Evolutionary conservation across 2,113 vertebrate species (phyloP).

Genomic region (Sinocyclocheilus anshuiensis): DNA sequence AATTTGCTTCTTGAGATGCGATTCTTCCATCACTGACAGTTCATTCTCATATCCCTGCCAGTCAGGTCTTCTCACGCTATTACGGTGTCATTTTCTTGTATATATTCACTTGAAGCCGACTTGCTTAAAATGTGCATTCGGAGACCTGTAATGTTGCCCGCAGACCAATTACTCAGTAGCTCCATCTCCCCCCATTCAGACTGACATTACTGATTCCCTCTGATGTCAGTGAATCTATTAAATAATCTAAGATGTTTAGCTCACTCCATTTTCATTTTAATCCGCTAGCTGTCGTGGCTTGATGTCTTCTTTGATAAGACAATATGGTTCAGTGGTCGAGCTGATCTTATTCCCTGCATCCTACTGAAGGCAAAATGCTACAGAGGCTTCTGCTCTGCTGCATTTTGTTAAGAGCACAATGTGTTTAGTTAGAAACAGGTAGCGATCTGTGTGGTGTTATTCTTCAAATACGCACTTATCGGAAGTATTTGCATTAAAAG

Average conservation of each 20-base stretch:
- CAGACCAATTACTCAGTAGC: constrained; percentile 12
- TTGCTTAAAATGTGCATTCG: neutral
- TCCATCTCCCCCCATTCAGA: neutral
- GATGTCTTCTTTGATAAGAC: constrained; percentile 30
- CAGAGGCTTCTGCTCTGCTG: neutral
- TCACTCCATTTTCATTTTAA: constrained; percentile 10
- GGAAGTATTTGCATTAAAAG: neutral
- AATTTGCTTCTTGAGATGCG: constrained; percentile 6
- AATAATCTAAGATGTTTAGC: constrained; percentile 33
- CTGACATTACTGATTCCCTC: constrained; percentile 25
- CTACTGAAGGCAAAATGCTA: neutral
- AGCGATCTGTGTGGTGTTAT: neutral
- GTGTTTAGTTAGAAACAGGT: neutral
- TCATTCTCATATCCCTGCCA: constrained; percentile 20
- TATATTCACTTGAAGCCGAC: neutral
- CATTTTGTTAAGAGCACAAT: neutral
- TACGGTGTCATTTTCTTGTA: constrained; percentile 24
- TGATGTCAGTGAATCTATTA: constrained; percentile 15
- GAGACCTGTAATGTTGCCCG: neutral
- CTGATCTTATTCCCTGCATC: neutral
- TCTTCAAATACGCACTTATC: neutral
- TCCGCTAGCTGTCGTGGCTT: neutral
- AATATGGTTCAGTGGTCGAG: neutral
- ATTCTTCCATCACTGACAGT: constrained; percentile 28
- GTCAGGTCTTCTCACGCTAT: neutral